phyloP scores from a whole-genome alignment of 2,113 vertebrate species.

The Nothoprocta perdicaria region DNA sequence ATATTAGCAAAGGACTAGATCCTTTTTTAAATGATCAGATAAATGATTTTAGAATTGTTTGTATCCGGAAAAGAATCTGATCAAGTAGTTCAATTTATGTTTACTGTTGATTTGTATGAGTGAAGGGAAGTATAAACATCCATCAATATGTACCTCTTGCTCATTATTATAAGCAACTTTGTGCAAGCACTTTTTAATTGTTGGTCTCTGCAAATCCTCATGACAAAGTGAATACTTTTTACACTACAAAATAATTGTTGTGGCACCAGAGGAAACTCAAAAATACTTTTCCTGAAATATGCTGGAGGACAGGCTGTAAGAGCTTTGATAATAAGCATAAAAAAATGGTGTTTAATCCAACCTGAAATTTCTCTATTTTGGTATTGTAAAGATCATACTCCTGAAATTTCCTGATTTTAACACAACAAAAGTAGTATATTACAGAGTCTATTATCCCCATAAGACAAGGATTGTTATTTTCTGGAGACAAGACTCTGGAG shows the following conservation, averaged over 20 bases:
- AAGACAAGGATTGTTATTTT: background rate
- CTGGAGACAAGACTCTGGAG: background rate
- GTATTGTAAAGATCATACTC: rapidly evolving
- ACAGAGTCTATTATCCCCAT: rapidly evolving
- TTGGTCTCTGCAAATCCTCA: background rate
- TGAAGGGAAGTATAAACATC: background rate
- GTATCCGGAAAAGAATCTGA: background rate
- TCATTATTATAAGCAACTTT: background rate
- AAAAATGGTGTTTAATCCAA: background rate
- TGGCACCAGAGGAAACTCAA: background rate
- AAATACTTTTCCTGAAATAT: background rate
- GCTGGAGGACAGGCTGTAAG: background rate
- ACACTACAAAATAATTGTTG: background rate
- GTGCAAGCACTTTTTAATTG: background rate
- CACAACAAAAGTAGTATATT: background rate
- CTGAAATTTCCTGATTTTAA: background rate
- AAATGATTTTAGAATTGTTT: background rate
- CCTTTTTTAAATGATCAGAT: background rate
- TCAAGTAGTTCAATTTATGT: background rate
- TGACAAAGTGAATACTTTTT: background rate
- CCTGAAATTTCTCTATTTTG: background rate
- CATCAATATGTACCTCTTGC: background rate
- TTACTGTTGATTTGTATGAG: background rate
- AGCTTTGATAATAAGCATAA: background rate
- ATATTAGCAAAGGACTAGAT: background rate